phyloP scores from a whole-genome alignment of 23 tunicate species.

The Diplosoma virens region DNA sequence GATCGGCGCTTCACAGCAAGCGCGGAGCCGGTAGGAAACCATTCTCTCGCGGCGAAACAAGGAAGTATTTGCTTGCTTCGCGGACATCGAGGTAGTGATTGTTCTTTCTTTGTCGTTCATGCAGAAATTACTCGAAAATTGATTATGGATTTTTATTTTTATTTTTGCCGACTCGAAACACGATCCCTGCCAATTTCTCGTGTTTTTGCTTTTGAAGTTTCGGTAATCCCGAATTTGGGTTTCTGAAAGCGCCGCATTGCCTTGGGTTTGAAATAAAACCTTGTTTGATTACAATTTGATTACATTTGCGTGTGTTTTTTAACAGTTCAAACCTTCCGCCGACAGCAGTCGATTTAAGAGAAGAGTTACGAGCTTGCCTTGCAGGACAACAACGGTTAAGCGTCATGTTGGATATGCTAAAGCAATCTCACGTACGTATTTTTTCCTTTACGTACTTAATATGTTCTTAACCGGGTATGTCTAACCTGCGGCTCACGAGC shows the following conservation, averaged over 20 bases:
- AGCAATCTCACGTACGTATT: conserved; percentile 14
- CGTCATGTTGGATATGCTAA: conserved; percentile 22
- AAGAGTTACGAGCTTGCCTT: conserved; percentile 1
- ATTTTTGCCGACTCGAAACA: too few species aligned
- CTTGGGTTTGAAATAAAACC: too few species aligned
- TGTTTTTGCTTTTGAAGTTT: too few species aligned
- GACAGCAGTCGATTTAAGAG: too few species aligned
- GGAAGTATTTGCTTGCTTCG: not conserved
- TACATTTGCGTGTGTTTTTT: too few species aligned
- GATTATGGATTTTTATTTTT: too few species aligned
- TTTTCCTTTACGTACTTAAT: not conserved
- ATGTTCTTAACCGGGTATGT: not conserved
- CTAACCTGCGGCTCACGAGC: too few species aligned
- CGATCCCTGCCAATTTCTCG: too few species aligned
- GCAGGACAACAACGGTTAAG: not conserved
- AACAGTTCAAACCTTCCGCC: too few species aligned
- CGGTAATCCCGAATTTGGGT: too few species aligned
- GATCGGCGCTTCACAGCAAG: not conserved
- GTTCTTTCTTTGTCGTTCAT: not conserved
- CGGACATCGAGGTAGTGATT: not conserved
- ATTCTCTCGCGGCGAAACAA: not conserved
- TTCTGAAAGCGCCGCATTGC: too few species aligned
- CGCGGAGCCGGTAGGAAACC: conserved; percentile 19
- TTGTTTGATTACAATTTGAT: too few species aligned
- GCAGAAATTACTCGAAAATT: not conserved